A percentile compares a stretch with the other conserved stretches of the same genome.
These are phyloP conservation scores for Pantelozetes paolii DNA, from an alignment of 2,888 invertebrate species.

Conservation along the genomic window DNA sequence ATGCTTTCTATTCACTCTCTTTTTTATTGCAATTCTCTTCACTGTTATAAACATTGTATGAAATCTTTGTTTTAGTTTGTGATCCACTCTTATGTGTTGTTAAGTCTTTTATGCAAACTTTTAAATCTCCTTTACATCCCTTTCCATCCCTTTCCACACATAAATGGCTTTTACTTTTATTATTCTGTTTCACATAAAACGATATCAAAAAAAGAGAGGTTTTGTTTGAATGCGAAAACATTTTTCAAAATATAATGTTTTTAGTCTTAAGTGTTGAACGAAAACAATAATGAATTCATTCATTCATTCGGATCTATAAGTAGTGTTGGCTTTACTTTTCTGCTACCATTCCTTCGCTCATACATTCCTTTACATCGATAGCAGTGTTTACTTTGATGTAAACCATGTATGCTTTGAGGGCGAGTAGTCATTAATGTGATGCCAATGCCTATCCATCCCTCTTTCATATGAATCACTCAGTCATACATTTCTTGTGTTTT, in stretches of 20 bases:
- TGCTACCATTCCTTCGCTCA: background rate
- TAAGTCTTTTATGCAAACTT: background rate
- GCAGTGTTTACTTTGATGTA: conserved; percentile 17
- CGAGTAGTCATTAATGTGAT: conserved; percentile 18
- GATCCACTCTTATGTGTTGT: conserved; percentile 3
- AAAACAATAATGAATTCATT: background rate
- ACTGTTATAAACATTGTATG: background rate
- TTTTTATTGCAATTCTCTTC: background rate
- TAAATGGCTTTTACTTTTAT: background rate
- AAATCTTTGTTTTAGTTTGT: background rate
- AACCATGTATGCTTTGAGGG: conserved; percentile 10
- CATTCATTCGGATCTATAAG: background rate
- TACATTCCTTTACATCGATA: background rate
- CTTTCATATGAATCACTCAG: background rate
- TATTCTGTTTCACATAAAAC: background rate
- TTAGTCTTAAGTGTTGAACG: too few species aligned
- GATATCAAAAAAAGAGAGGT: background rate
- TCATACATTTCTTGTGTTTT: background rate
- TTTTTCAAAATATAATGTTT: too few species aligned
- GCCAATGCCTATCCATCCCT: background rate
- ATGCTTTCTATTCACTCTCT: background rate
- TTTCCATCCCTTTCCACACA: background rate
- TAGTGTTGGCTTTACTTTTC: background rate
- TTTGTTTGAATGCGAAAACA: background rate
- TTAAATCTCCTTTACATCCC: background rate